Evolutionary conservation across 2,888 invertebrate species (phyloP).

Genomic region (Trachelus stipa): DNA sequence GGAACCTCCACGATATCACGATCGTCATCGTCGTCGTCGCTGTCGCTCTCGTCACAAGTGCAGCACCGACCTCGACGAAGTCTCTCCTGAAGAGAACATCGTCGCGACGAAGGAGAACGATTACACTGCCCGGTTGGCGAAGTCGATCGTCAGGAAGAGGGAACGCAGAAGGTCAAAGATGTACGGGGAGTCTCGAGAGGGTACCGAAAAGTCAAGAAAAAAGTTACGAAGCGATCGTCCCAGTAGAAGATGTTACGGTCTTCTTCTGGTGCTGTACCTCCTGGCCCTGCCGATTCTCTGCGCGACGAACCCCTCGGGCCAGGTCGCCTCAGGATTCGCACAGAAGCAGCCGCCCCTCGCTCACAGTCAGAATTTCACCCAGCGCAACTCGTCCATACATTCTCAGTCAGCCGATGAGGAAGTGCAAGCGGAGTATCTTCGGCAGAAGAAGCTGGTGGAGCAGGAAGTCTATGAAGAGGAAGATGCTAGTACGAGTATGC

Average conservation of each 20-base stretch:
- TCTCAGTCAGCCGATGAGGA: constrained; percentile 24
- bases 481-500: neutral
- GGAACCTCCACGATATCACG: neutral
- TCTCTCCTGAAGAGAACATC: neutral
- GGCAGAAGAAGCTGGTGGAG: constrained; percentile 1
- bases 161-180: constrained; percentile 1
- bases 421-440: constrained; percentile 66
- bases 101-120: constrained; percentile 1
- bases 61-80: neutral
- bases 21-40: neutral
- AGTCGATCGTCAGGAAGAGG: constrained; percentile 18
- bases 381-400: constrained; percentile 32
- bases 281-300: constrained; percentile 55
- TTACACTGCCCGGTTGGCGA: constrained; percentile 30
- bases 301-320: constrained; percentile 47
- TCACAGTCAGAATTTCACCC: constrained; percentile 35
- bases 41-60: constrained; percentile 9
- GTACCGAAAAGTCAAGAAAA: neutral
- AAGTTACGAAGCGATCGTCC: constrained; percentile 7
- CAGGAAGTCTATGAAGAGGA: neutral
- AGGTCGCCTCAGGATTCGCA: constrained; percentile 41
- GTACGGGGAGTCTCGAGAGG: neutral
- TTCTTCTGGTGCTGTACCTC: constrained; percentile 54
- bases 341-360: constrained; percentile 44
- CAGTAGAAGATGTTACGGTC: constrained; percentile 26